These are phyloP conservation scores for Harpagifer antarcticus DNA, from an alignment of 2,797 vertebrate genomes.

Conservation along the genomic window DNA sequence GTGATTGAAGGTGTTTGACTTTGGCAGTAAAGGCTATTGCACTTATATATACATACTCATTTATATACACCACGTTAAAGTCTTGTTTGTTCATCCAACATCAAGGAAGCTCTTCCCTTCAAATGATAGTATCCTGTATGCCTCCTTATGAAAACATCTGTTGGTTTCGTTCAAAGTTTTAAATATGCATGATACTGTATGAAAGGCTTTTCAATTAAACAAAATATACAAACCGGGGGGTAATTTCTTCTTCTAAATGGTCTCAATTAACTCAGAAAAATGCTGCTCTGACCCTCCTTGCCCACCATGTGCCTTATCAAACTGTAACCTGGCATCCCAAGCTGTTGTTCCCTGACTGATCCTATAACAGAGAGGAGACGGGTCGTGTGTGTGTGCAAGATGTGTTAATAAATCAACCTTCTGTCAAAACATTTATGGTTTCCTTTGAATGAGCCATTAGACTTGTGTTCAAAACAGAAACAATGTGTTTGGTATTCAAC, in stretches of 20 bases:
- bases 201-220: slow-evolving; percentile 18
- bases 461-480: slow-evolving; percentile 42
- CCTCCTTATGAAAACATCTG: not conserved
- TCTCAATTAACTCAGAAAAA: not conserved
- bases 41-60: not conserved
- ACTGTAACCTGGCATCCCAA: slow-evolving; percentile 8
- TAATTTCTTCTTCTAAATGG: slow-evolving; percentile 2
- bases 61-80: not conserved
- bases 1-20: slow-evolving; percentile 21
- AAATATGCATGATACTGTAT: not conserved
- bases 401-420: slow-evolving; percentile 52
- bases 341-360: slow-evolving; percentile 16
- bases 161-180: not conserved
- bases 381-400: slow-evolving; percentile 18
- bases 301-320: slow-evolving; percentile 6
- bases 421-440: slow-evolving; percentile 60
- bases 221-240: not conserved
- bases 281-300: not conserved
- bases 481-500: not conserved
- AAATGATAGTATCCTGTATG: not conserved
- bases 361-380: slow-evolving; percentile 46
- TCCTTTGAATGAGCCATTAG: slow-evolving; percentile 45
- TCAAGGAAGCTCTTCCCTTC: slow-evolving; percentile 20
- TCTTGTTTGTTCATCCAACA: slow-evolving; percentile 38
- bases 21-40: slow-evolving; percentile 13